Conservation (phyloP, 2,797 vertebrate species). For the Jordanella pulchra region DNA sequence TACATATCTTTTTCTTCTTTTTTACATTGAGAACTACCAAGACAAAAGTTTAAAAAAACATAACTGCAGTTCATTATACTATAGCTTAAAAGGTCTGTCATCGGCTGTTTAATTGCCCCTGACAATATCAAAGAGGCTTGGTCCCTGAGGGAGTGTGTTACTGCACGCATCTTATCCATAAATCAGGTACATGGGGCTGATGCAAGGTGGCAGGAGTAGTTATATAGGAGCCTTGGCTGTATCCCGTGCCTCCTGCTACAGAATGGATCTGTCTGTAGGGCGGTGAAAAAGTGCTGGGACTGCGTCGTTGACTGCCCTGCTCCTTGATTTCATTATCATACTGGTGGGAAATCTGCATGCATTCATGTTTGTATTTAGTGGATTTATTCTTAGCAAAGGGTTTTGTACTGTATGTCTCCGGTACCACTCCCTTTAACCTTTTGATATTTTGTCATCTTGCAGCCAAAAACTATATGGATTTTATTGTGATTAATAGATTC, state of each 20-base stretch:
- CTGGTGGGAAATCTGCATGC: constrained; percentile 53
- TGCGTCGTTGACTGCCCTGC: constrained; percentile 50
- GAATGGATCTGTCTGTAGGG: constrained; percentile 71
- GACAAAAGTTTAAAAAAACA: constrained; percentile 24
- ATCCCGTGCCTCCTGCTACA: constrained; percentile 53
- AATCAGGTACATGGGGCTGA: constrained; percentile 61
- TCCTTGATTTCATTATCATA: constrained; percentile 76
- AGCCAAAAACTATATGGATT: neutral
- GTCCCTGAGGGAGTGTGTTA: constrained; percentile 65
- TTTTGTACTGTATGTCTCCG: neutral
- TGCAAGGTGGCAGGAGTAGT: constrained; percentile 60
- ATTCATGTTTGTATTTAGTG: constrained; percentile 2
- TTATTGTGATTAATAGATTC: neutral
- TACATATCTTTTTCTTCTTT: constrained; percentile 1
- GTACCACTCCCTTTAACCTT: neutral
- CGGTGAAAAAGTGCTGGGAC: constrained; percentile 70
- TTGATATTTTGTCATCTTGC: neutral
- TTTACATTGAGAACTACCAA: constrained; percentile 10
- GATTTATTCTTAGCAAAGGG: constrained; percentile 24
- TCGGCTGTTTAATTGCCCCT: constrained; percentile 74
- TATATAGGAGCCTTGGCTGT: constrained; percentile 67
- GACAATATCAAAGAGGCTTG: constrained; percentile 66
- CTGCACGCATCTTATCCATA: constrained; percentile 64
- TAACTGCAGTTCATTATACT: constrained; percentile 55
- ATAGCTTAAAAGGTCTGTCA: constrained; percentile 43